These are phyloP conservation scores for Cacajao melanocephalus DNA, from an alignment of 2,797 vertebrate genomes.

Conservation along the genomic window DNA sequence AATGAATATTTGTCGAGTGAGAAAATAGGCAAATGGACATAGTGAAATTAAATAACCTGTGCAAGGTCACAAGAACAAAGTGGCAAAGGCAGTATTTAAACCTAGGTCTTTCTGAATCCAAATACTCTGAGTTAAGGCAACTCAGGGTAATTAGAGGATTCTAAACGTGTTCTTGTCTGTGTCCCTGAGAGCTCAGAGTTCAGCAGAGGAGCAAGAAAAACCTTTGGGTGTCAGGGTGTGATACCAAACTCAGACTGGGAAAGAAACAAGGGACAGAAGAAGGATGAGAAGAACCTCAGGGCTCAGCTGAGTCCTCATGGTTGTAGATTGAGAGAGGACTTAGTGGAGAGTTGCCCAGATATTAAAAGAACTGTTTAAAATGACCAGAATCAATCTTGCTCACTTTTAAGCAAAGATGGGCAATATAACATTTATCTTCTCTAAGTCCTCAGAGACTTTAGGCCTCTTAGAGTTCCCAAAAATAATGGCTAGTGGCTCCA, in stretches of 20 bases:
- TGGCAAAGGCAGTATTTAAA: not conserved
- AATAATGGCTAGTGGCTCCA: not conserved
- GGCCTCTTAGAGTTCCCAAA: not conserved
- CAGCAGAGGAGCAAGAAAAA: not conserved
- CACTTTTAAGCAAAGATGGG: conserved; percentile 16
- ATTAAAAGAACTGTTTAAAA: conserved; percentile 58
- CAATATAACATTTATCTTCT: not conserved
- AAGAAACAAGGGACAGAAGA: not conserved
- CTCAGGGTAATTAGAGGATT: not conserved
- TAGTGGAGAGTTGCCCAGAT: conserved; percentile 36
- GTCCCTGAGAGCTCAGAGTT: not conserved
- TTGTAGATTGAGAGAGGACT: not conserved
- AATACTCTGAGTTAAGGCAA: not conserved
- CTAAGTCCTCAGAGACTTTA: not conserved
- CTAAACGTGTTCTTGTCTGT: no score
- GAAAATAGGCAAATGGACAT: not conserved
- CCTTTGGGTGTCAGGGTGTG: not conserved
- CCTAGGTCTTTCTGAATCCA: not conserved
- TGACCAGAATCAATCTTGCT: conserved; percentile 44
- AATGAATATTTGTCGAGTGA: not conserved
- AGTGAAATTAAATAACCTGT: not conserved
- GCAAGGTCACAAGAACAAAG: not conserved
- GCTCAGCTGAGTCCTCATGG: not conserved
- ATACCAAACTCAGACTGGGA: not conserved
- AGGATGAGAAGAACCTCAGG: not conserved